Base-by-base conservation (phyloP, 1,140 invertebrate species). In the Schlechtendalia chinensis region DNA sequence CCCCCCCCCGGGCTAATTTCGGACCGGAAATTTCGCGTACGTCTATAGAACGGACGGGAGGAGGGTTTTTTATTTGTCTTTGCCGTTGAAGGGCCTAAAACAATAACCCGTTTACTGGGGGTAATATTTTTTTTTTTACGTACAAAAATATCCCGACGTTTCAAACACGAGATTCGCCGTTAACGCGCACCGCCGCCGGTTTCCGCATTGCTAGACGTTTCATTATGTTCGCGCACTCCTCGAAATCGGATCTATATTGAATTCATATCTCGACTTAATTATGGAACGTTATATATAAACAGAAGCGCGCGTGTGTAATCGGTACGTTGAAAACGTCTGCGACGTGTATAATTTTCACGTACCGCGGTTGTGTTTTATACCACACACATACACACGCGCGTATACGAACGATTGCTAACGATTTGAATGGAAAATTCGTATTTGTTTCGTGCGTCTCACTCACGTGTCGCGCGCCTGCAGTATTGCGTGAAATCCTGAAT, bases 141-240 rank as follows among this genome's bases (percentile, higher is more conserved):
- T 53, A 53, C 10, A 71, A 71, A 53, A 27, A 77, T 61, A 47
- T 59, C 45, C 54, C 47, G 54, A 47, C 22, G 56, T 47, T 77
- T 61, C 27, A 45, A 61, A 39, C 32, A 8, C 32, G 8, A n/a
- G n/a, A 79, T 50, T 79, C 63, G 6, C 50, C 45, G 45, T 79
- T 63, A 39, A 58, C 17, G 8, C 69, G 22, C n/a, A 69, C 27
- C 29, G 58, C 39, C 11, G 12, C 58, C 22, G 75, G 58, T 79
- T 79, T 79, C 75, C 75, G 75, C 75, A 79, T 79, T 79, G 58
- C 75, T 79, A 79, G 75, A 79, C 75, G 59, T 79, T 77, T 59
- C 45, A 58, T 75, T 77, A 77, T 79, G 39, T 45, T n/a, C 75
- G 17, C 69, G 16, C 5, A 11, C 47, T 72, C 16, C 24, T 50